Evolutionary conservation across 2,888 invertebrate genomes (phyloP).

Genomic region (Drosophila mercatorum): DNA sequence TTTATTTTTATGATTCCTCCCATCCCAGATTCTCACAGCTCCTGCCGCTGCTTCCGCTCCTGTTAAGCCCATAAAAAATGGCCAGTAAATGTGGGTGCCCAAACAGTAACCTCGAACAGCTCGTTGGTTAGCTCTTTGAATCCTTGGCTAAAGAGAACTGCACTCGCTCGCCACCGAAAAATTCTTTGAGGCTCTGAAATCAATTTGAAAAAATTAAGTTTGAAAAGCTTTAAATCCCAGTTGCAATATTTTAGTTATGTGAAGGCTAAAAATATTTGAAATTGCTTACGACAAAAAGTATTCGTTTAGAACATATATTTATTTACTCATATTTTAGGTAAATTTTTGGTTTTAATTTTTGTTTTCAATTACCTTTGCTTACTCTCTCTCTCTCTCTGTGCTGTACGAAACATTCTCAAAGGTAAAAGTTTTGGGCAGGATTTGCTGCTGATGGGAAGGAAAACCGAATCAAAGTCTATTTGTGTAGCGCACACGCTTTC

Average conservation of each 20-base stretch:
- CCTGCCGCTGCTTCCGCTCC: conserved; percentile 3
- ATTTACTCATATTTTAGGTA: neutral
- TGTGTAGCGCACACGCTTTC: conserved; percentile 32
- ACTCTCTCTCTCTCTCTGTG: neutral
- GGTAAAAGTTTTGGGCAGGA: neutral
- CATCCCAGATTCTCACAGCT: conserved; percentile 17
- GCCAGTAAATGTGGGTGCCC: conserved; percentile 50
- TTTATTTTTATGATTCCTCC: conserved; percentile 74
- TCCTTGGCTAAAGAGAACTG: conserved; percentile 21
- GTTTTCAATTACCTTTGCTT: neutral
- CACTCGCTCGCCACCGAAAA: conserved; percentile 17
- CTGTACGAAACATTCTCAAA: neutral
- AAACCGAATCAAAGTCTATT: conserved; percentile 49
- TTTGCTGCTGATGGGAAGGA: neutral
- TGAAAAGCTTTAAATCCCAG: neutral
- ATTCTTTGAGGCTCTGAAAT: conserved; percentile 17
- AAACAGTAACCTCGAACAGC: conserved; percentile 36
- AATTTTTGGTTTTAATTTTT: neutral
- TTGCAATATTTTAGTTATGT: neutral
- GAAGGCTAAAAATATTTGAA: neutral
- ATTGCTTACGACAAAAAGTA: neutral
- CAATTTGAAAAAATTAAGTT: conserved; percentile 4
- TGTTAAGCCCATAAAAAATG: conserved; percentile 51
- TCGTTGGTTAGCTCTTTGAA: conserved; percentile 27
- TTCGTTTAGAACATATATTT: neutral